A percentile compares a stretch with the other conserved stretches of the same genome.
Conservation (phyloP, 2,888 invertebrate genomes). For the Prosapia bicincta region DNA sequence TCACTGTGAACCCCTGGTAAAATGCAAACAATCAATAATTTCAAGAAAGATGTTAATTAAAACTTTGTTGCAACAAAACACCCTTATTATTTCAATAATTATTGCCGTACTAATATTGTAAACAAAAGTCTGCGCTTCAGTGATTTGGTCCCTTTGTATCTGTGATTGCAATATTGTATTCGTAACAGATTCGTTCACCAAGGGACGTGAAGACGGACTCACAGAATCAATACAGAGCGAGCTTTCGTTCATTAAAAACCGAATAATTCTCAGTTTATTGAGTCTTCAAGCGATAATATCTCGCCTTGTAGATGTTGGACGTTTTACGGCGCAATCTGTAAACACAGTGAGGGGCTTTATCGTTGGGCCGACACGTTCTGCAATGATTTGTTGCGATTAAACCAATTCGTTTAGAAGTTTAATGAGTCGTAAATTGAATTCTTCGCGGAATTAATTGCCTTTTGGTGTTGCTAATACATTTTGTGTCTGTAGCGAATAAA, state of each 20-base stretch:
- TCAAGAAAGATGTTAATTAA: no score
- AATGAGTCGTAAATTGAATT: not conserved
- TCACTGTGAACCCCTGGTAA: no score
- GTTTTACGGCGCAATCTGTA: not conserved
- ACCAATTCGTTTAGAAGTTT: not conserved
- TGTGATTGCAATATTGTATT: no score
- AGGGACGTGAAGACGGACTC: not conserved
- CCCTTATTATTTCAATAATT: no score
- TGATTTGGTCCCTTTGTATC: no score
- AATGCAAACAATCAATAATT: no score
- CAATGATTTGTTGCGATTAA: not conserved
- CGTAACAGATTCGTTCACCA: no score
- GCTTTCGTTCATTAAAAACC: not conserved
- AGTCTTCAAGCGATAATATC: not conserved
- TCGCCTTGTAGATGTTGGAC: not conserved
- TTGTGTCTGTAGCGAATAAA: no score
- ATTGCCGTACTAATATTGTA: no score
- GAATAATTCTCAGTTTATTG: not conserved
- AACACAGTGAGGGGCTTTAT: not conserved
- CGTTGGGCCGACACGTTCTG: not conserved
- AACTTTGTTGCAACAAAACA: no score
- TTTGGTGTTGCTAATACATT: not conserved
- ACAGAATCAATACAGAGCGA: not conserved
- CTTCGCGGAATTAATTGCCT: not conserved
- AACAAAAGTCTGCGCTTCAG: no score